Conservation (phyloP, 2,797 vertebrate species). For the Tragelaphus oryx region DNA sequence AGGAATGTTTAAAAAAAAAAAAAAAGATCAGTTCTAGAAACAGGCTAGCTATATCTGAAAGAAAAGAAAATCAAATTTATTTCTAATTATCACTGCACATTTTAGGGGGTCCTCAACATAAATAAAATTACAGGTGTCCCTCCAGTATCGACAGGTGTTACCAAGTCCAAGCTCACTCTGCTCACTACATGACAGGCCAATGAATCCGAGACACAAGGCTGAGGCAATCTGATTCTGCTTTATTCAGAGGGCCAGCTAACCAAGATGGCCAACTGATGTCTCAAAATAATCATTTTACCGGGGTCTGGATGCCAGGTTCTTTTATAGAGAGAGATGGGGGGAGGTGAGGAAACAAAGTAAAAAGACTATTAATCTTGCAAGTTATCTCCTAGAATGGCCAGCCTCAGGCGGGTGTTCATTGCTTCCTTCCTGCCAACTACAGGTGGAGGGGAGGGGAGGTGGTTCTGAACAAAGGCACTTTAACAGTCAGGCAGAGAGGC, state of each 20-base stretch:
- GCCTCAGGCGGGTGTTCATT: neutral
- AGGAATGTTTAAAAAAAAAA: neutral
- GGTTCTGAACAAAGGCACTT: neutral
- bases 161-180: neutral
- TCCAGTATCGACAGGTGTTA: neutral
- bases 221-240: neutral
- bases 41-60: neutral
- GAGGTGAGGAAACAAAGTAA: neutral
- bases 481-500: neutral
- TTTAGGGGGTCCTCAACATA: neutral
- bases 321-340: neutral
- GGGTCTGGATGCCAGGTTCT: neutral
- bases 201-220: neutral
- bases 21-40: constrained; percentile 9
- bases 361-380: neutral
- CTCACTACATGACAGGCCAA: neutral
- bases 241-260: neutral
- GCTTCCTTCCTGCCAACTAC: neutral
- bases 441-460: fast-evolving
- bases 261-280: neutral
- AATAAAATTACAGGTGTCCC: neutral
- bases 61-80: constrained; percentile 1
- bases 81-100: neutral
- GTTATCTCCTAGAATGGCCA: neutral
- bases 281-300: neutral